Evolutionary conservation across 2,888 invertebrate genomes (phyloP), one percentile per base, ranked within the genome.

Genomic region (Metopia argyrocephala): DNA sequence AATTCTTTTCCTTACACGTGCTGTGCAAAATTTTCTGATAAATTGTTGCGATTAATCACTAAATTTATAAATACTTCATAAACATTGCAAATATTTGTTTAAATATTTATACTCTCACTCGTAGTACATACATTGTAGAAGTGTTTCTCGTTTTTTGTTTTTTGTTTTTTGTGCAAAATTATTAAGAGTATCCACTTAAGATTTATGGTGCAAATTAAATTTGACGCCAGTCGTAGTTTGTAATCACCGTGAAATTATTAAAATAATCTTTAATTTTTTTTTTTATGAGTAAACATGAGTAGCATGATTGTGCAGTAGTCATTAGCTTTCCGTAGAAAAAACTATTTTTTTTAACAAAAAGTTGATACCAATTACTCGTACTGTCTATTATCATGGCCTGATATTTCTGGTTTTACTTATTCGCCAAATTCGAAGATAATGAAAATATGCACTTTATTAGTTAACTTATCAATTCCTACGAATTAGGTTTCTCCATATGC

Each of bases 221-320:
- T 74, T 74, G 74, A 65, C 74, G 74, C 74, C 74, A 65, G 31
- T 57, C 27, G 20, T 15, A 28, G 28, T 28, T 46, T 38, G 38
- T 54, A 62, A 52, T 71, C 31, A 56, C 64, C 3, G 7, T 15
- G 50, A 38, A 74, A 74, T 65, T 31, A 74, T 57, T 57, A 6
- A n/a, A n/a, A 64, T 73, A 56, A 46, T 28, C 2, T 62, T 52
- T 25, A 3, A 5, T 23, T 15, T 15, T 25, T 23, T 27, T 48
- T 48, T 61, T 25, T 61, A 20, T 31, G 45, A 25, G 12, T 12
- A 15, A 38, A 9, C 9, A 38, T 1, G 38, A 15, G 15, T 38
- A 38, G n/a, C 15, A 38, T 38, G 38, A 4, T 38, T 12, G 38
- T 38, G 38, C 38, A 38, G 38, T 38, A 38, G 38, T 38, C 38